Conservation (phyloP, 2,888 invertebrate species). For the Pandemis heparana region DNA sequence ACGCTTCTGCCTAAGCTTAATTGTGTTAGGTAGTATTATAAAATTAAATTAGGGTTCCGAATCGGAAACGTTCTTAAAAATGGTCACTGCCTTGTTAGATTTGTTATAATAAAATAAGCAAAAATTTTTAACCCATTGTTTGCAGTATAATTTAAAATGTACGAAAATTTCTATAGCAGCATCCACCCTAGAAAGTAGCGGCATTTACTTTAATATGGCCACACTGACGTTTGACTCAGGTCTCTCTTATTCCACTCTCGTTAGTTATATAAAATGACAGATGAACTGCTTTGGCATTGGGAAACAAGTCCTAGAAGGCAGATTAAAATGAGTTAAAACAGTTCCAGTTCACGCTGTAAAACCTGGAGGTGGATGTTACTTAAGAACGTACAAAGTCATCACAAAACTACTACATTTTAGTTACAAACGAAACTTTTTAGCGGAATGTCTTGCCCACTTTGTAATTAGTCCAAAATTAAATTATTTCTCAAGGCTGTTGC, state of each 20-base stretch:
- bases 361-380: conserved; percentile 2
- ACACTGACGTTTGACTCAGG: neutral
- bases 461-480: conserved; percentile 27
- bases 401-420: conserved; percentile 8
- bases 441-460: conserved; percentile 38
- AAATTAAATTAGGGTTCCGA: conserved; percentile 29
- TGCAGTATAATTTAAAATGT: conserved; percentile 6
- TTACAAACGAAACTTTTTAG: conserved; percentile 9
- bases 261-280: neutral
- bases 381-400: conserved; percentile 5
- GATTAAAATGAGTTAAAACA: neutral
- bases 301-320: neutral
- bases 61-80: conserved; percentile 32
- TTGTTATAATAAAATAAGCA: conserved; percentile 28
- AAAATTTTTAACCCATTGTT: conserved; percentile 18
- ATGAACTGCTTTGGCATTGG: neutral
- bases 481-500: conserved; percentile 30
- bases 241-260: neutral
- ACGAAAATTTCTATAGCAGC: conserved; percentile 4
- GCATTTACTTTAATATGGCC: neutral
- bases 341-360: neutral
- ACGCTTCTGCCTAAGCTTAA: conserved; percentile 40
- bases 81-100: conserved; percentile 47
- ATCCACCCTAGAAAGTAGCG: neutral
- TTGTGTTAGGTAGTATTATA: conserved; percentile 35